Evolutionary conservation across 2,797 vertebrate species (phyloP).

Genomic region (Decapterus maruadsi): DNA sequence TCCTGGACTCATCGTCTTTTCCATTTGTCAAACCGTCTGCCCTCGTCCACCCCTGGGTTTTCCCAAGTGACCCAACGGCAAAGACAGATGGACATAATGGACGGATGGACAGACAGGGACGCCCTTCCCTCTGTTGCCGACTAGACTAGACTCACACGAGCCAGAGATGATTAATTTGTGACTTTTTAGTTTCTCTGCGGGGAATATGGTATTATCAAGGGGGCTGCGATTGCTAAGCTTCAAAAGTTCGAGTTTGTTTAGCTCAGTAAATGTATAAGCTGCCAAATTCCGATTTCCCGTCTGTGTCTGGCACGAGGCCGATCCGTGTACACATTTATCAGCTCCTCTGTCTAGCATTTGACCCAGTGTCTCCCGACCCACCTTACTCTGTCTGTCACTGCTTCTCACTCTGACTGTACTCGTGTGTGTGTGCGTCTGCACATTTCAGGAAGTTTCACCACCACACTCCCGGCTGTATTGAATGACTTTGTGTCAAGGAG

Average conservation of each 20-base stretch:
- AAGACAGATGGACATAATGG: conserved; percentile 68
- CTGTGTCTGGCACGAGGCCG: conserved; percentile 12
- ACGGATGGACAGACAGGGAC: conserved; percentile 55
- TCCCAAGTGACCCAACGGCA: conserved; percentile 45
- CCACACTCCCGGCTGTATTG: conserved; percentile 35
- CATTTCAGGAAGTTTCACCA: conserved; percentile 71
- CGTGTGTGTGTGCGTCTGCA: conserved; percentile 16
- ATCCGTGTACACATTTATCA: conserved; percentile 24
- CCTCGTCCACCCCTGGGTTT: conserved; percentile 57
- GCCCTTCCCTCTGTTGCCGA: conserved; percentile 58
- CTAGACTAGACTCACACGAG: conserved; percentile 60
- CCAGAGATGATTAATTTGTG: conserved; percentile 42
- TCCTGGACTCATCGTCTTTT: conserved; percentile 44
- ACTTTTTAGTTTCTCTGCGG: conserved; percentile 33
- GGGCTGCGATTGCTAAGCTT: not conserved
- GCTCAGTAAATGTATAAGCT: not conserved
- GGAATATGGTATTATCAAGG: conserved; percentile 27
- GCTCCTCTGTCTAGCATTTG: conserved; percentile 49
- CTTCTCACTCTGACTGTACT: conserved; percentile 43
- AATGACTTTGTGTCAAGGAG: conserved; percentile 61
- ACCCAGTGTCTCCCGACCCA: conserved; percentile 58
- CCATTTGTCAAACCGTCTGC: conserved; percentile 70
- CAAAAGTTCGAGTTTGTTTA: conserved; percentile 15
- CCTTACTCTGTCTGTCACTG: conserved; percentile 47
- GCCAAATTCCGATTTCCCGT: conserved; percentile 39